Percentiles rank a stretch among this genome's conserved stretches.
These are phyloP conservation scores for Eupristina koningsbergeri DNA, from an alignment of 1,140 invertebrate species.

Conservation along the genomic window DNA sequence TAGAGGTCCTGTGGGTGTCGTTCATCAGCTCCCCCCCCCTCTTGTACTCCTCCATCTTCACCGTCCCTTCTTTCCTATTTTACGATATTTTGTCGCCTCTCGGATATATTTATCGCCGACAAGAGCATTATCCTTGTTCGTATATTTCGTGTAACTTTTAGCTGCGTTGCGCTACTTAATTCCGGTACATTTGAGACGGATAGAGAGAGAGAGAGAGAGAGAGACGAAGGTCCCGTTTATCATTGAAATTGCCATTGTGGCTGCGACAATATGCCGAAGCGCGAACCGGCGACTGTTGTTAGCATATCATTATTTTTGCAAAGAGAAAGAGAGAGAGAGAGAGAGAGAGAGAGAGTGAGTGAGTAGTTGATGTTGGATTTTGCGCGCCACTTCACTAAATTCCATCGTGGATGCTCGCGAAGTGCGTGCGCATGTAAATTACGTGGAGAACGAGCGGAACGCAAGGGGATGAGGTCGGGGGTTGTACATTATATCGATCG, in stretches of 20 bases:
- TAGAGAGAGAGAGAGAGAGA: constrained; percentile 53
- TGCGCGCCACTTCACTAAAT: background rate
- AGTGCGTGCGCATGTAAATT: constrained; percentile 13
- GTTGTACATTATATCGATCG: background rate
- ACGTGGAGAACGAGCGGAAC: background rate
- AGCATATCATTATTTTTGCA: constrained; percentile 61
- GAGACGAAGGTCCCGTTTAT: constrained; percentile 59
- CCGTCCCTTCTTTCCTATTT: constrained; percentile 13
- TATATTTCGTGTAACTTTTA: constrained; percentile 9
- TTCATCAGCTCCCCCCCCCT: constrained; percentile 54
- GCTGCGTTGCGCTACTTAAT: constrained; percentile 58
- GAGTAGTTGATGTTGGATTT: background rate
- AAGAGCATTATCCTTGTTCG: constrained; percentile 25
- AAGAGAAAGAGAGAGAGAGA: no score
- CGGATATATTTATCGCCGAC: constrained; percentile 45
- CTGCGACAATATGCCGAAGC: constrained; percentile 65
- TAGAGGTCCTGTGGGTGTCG: constrained; percentile 68
- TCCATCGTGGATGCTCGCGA: background rate
- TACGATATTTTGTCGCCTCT: constrained; percentile 46
- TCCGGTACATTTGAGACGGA: constrained; percentile 65
- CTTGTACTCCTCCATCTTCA: background rate
- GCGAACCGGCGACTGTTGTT: constrained; percentile 52
- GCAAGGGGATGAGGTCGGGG: background rate
- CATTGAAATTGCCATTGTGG: constrained; percentile 67
- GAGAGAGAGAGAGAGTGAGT: no score